Evolutionary conservation across 2,113 vertebrate genomes (phyloP).

Genomic region (Oplegnathus fasciatus): DNA sequence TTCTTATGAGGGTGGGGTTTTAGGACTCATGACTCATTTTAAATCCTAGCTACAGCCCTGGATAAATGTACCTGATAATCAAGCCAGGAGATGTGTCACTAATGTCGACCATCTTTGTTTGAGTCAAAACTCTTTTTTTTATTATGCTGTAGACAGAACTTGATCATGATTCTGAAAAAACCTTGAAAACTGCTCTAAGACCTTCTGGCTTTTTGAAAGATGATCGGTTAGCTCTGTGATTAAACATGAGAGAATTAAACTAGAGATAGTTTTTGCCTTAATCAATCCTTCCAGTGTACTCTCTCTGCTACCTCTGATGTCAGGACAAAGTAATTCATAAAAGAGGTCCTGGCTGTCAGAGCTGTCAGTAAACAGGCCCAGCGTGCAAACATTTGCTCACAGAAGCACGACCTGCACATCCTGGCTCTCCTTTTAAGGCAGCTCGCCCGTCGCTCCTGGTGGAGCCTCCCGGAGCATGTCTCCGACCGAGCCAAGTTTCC

Average conservation of each 20-base stretch:
- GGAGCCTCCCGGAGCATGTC: constrained; percentile 45
- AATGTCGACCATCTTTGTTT: background rate
- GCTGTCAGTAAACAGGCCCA: constrained; percentile 59
- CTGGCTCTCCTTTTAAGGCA: constrained; percentile 79
- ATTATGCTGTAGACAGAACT: background rate
- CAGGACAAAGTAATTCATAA: constrained; percentile 48
- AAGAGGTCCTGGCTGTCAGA: constrained; percentile 33
- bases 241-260: constrained; percentile 12
- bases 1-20: background rate
- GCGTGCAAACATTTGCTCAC: constrained; percentile 68
- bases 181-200: background rate
- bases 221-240: background rate
- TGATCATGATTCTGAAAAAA: background rate
- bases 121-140: background rate
- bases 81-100: background rate
- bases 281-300: background rate
- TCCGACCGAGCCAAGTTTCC: constrained; percentile 50
- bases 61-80: background rate
- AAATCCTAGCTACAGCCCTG: background rate
- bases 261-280: background rate
- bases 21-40: background rate
- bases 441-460: constrained; percentile 22
- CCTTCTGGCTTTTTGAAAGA: background rate
- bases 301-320: constrained; percentile 30
- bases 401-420: constrained; percentile 70